phyloP scores from a whole-genome alignment of 2,797 vertebrate genomes.

The Steatocranus sp. region DNA sequence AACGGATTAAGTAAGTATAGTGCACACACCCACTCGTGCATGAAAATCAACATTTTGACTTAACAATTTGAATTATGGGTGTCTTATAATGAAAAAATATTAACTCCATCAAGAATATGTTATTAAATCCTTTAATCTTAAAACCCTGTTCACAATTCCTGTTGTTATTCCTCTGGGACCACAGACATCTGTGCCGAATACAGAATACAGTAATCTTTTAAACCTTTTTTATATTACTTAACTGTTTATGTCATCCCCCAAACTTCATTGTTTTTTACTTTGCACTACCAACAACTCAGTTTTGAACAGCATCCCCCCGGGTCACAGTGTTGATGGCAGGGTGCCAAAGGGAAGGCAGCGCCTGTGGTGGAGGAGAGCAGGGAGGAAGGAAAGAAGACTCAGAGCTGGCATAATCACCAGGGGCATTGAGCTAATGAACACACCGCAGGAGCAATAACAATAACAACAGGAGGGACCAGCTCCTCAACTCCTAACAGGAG shows the following conservation, averaged over 20 bases:
- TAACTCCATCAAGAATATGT: not conserved
- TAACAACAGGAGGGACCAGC: slow-evolving; percentile 17
- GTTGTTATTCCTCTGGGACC: not conserved
- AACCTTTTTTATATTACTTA: not conserved
- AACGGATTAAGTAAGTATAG: not conserved
- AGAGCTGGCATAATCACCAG: slow-evolving; percentile 1
- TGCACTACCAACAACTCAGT: not conserved
- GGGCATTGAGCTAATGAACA: slow-evolving; percentile 28
- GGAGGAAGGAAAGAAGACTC: not conserved
- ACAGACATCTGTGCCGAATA: not conserved
- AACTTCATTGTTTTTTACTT: not conserved
- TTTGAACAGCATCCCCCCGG: not conserved
- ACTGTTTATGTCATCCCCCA: not conserved
- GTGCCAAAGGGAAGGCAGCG: not conserved
- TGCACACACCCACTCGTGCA: not conserved
- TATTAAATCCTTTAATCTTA: not conserved
- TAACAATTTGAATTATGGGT: not conserved
- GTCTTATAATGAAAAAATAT: not conserved
- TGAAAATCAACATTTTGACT: not conserved
- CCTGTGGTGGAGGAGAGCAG: not conserved
- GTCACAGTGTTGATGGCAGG: not conserved
- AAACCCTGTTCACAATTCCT: not conserved
- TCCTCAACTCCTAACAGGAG: not conserved
- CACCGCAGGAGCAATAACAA: slow-evolving; percentile 35
- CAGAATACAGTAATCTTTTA: not conserved